Conservation (phyloP, 2,113 vertebrate species). For the Xenopus tropicalis region UCB_Xtro_10.0 CM004447.2:12443501-12444000, state of each 20-base stretch:
- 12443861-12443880: neutral
- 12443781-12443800: slow-evolving; percentile 78
- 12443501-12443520: neutral
- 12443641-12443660: slow-evolving; percentile 69
- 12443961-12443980: too few species aligned
- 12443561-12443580: slow-evolving; percentile 45
- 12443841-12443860: too few species aligned
- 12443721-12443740: slow-evolving; percentile 78
- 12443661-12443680: slow-evolving; percentile 65
- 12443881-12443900: neutral
- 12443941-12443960: too few species aligned
- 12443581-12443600: slow-evolving; percentile 60
- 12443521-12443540: too few species aligned
- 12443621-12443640: slow-evolving; percentile 67
- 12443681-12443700: slow-evolving; percentile 51
- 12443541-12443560: slow-evolving; percentile 57
- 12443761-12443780: slow-evolving; percentile 83
- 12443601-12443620: slow-evolving; percentile 65
- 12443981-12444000: neutral
- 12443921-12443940: slow-evolving; percentile 21
- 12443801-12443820: slow-evolving; percentile 71
- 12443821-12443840: neutral
- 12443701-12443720: slow-evolving; percentile 77
- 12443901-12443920: slow-evolving; percentile 41
- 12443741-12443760: slow-evolving; percentile 78